Conservation (phyloP, 2,888 invertebrate genomes). For the Laspeyria flexula region DNA sequence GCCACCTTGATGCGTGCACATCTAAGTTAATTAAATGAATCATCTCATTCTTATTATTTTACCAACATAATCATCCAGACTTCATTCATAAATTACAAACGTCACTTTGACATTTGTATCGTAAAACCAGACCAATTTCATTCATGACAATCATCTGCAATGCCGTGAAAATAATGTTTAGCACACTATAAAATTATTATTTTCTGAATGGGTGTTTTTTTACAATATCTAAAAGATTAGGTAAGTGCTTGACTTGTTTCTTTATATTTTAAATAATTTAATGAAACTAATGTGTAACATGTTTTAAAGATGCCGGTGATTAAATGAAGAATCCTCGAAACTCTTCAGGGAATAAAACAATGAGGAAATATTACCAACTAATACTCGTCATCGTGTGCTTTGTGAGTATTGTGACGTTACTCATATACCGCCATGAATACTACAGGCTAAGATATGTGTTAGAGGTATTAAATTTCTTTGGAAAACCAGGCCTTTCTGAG, state of each 20-base stretch:
- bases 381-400: slow-evolving; percentile 89
- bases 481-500: slow-evolving; percentile 87
- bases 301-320: slow-evolving; percentile 55
- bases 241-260: background rate
- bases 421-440: slow-evolving; percentile 95
- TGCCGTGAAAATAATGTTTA: slow-evolving; percentile 40
- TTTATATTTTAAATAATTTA: background rate
- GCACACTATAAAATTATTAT: no score
- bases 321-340: slow-evolving; percentile 78
- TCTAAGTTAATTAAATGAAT: no score
- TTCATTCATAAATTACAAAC: slow-evolving; percentile 7
- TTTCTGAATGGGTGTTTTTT: no score
- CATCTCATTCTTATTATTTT: background rate
- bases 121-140: no score
- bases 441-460: slow-evolving; percentile 93
- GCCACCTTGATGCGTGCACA: no score
- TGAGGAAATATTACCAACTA: slow-evolving; percentile 95
- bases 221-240: background rate
- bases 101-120: slow-evolving; percentile 21
- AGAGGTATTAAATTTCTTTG: slow-evolving; percentile 95
- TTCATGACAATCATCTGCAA: no score
- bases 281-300: background rate
- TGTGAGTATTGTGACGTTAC: slow-evolving; percentile 90
- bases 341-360: slow-evolving; percentile 76
- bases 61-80: slow-evolving; percentile 15